phyloP scores from a whole-genome alignment of 1,140 invertebrate species.

The Drosophila persimilis region DNA sequence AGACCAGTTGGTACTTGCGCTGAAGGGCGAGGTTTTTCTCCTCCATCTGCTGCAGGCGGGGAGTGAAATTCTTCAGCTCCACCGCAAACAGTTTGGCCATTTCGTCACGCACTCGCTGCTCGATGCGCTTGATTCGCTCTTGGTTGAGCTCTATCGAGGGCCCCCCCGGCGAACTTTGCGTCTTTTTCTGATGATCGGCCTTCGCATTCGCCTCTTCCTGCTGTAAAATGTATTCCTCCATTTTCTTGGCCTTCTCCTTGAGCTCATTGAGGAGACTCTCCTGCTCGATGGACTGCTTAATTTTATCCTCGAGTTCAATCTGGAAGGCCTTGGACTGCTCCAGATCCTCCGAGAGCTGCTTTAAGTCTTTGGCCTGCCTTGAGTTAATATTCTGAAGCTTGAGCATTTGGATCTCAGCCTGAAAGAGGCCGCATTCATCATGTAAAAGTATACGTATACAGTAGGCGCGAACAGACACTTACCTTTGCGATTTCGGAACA shows the following conservation, averaged over 20 bases:
- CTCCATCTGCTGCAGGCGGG: constrained; percentile 84
- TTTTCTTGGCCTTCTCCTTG: constrained; percentile 84
- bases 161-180: not conserved
- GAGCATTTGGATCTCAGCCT: constrained; percentile 75
- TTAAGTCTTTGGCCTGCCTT: constrained; percentile 58
- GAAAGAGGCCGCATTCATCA: constrained; percentile 3
- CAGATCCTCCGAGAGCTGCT: constrained; percentile 47
- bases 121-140: constrained; percentile 59
- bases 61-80: constrained; percentile 84
- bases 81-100: constrained; percentile 85
- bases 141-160: constrained; percentile 43
- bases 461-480: not conserved
- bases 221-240: constrained; percentile 84
- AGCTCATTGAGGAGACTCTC: constrained; percentile 84
- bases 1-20: constrained; percentile 84
- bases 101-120: constrained; percentile 84
- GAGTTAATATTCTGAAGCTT: constrained; percentile 67
- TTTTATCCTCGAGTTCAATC: constrained; percentile 47
- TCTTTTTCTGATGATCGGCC: constrained; percentile 15
- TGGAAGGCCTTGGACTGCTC: constrained; percentile 50
- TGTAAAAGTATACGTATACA: too few species aligned
- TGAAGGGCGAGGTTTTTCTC: constrained; percentile 84
- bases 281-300: constrained; percentile 81
- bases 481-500: constrained; percentile 74
- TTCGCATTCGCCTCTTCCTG: constrained; percentile 16